Evolutionary conservation across 2,113 vertebrate species (phyloP).

Genomic region (Orientallactaga bullata): DNA sequence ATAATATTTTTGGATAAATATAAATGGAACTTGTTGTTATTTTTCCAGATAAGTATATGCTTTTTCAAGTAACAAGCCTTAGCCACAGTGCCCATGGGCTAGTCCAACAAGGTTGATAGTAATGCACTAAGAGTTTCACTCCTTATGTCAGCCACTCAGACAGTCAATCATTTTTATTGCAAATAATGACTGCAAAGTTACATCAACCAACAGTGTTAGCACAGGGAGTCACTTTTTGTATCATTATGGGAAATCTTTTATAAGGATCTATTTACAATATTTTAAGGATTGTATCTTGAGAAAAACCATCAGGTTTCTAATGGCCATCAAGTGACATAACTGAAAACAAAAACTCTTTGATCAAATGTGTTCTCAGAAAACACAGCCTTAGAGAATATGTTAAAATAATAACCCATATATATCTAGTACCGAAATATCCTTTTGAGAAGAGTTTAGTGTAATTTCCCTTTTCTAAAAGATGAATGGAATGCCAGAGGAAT

Average conservation of each 20-base stretch:
- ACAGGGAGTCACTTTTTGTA: conserved; percentile 35
- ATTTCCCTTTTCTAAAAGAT: conserved; percentile 27
- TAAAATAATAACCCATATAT: conserved; percentile 6
- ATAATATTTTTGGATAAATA: background rate
- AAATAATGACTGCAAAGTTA: conserved; percentile 74
- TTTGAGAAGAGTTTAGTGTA: background rate
- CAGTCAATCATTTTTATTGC: conserved; percentile 80
- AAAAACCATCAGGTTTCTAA: background rate
- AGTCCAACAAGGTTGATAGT: conserved; percentile 29
- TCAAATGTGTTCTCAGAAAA: background rate
- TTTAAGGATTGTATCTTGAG: conserved; percentile 6
- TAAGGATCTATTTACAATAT: conserved; percentile 17
- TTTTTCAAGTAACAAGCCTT: conserved; percentile 42
- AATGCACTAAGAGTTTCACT: conserved; percentile 41
- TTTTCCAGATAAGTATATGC: conserved; percentile 33
- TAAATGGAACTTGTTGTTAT: conserved; percentile 40
- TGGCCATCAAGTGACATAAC: background rate
- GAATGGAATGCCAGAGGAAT: background rate
- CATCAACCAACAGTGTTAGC: conserved; percentile 57
- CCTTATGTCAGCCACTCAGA: conserved; percentile 61
- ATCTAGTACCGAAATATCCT: background rate
- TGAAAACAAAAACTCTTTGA: conserved; percentile 1
- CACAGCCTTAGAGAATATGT: background rate
- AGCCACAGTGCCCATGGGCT: conserved; percentile 60
- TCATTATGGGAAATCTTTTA: conserved; percentile 21